Evolutionary conservation across 2,888 invertebrate genomes (phyloP).

Genomic region (Pristionchus arcanus): DNA sequence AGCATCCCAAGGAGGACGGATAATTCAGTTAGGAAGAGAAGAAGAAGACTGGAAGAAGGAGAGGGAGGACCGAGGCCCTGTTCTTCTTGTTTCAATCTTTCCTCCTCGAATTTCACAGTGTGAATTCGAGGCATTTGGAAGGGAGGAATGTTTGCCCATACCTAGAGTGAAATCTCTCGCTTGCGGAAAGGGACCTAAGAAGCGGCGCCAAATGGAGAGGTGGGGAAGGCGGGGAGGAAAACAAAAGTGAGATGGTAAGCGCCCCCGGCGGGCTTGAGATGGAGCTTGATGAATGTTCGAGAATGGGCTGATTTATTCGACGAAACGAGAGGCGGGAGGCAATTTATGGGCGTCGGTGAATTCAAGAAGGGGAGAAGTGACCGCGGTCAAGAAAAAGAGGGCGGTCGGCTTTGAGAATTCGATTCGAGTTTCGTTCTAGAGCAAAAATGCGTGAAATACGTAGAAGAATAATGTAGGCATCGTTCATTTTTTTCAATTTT

Average conservation of each 20-base stretch:
- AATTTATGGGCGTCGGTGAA: not conserved
- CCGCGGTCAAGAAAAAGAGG: not conserved
- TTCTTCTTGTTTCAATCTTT: constrained; percentile 46
- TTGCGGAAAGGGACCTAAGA: not conserved
- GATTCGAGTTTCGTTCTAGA: too few relatives aligned
- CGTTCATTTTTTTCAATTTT: not conserved
- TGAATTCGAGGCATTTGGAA: not conserved
- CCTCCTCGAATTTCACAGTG: constrained; percentile 17
- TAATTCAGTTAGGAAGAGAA: constrained; percentile 49
- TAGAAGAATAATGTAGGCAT: too few relatives aligned
- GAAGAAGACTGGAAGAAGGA: constrained; percentile 3
- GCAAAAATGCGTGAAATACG: too few relatives aligned
- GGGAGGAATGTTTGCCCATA: not conserved
- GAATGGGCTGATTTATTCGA: constrained; percentile 35
- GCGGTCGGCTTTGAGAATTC: not conserved
- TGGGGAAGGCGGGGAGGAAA: not conserved
- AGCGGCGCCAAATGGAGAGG: not conserved
- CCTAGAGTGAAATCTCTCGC: not conserved
- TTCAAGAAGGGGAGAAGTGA: not conserved
- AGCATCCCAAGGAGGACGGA: constrained; percentile 14
- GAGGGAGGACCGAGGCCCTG: not conserved
- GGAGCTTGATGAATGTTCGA: constrained; percentile 18
- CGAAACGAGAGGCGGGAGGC: not conserved
- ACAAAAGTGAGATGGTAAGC: constrained; percentile 36
- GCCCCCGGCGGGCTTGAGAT: not conserved